Evolutionary conservation across 2,113 vertebrate species (phyloP).

Genomic region (Chinchilla lanigera): DNA sequence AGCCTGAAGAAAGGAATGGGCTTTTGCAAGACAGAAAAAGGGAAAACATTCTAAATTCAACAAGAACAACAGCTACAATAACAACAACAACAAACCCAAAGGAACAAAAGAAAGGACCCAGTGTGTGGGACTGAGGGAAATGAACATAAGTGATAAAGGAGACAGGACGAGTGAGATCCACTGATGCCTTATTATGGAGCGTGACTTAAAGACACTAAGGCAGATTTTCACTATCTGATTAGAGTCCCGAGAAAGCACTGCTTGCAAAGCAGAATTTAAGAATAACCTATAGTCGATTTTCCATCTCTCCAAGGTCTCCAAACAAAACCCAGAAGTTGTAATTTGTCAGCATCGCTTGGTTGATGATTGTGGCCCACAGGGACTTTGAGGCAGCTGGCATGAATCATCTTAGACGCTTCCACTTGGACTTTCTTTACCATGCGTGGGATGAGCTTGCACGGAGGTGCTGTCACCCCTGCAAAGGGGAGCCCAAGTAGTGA

Average conservation of each 20-base stretch:
- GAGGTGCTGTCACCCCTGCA: background rate
- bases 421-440: background rate
- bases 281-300: background rate
- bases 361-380: background rate
- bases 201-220: background rate
- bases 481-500: background rate
- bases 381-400: background rate
- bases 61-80: background rate
- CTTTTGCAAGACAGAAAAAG: slow-evolving; percentile 5
- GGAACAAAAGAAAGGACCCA: background rate
- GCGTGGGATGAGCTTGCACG: background rate
- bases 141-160: background rate
- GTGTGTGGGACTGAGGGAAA: background rate
- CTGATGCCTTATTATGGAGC: background rate
- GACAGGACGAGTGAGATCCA: background rate
- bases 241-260: background rate
- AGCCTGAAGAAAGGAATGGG: background rate
- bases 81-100: background rate
- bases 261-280: slow-evolving; percentile 19
- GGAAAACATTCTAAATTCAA: background rate
- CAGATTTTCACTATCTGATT: background rate
- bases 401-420: background rate
- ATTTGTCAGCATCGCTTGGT: background rate
- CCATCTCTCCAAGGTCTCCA: background rate
- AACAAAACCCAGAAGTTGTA: background rate